Conservation (phyloP, 37 sponge, comb jelly and placozoan genomes). For the Hormiphora californensis region DNA sequence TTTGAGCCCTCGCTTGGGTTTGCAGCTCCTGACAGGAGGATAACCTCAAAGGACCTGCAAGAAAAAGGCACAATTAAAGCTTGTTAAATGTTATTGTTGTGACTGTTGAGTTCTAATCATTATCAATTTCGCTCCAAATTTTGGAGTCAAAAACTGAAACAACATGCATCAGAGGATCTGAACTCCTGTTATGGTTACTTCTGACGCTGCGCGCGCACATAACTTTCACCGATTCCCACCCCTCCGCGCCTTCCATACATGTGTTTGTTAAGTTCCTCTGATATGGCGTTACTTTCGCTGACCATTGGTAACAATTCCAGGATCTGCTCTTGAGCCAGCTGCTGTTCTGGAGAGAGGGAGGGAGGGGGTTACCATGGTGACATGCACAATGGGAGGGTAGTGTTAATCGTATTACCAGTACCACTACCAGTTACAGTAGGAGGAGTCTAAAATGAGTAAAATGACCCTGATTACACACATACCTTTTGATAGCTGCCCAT, state of each 20-base stretch:
- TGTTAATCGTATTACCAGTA: too few relatives aligned
- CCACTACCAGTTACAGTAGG: neutral
- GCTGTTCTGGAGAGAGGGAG: conserved; percentile 43
- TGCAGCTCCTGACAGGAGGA: neutral
- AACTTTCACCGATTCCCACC: too few relatives aligned
- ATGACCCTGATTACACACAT: neutral
- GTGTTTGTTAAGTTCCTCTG: conserved; percentile 61
- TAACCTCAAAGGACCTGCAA: conserved; percentile 59
- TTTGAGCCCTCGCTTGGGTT: neutral
- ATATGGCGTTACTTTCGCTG: conserved; percentile 55
- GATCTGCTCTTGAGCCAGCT: conserved; percentile 57
- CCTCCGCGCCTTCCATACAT: too few relatives aligned
- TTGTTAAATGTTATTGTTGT: too few relatives aligned
- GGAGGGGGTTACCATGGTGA: too few relatives aligned
- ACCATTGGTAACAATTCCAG: conserved; percentile 59
- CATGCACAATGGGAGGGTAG: too few relatives aligned
- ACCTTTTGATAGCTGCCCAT: conserved; percentile 20
- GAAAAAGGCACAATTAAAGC: too few relatives aligned
- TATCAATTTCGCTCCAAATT: too few relatives aligned
- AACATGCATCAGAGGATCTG: too few relatives aligned
- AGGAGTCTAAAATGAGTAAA: neutral
- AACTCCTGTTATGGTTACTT: too few relatives aligned
- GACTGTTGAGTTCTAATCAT: too few relatives aligned
- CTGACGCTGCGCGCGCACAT: too few relatives aligned
- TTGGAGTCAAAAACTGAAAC: neutral